phyloP scores from a whole-genome alignment of 1,140 invertebrate genomes.

The Bathynomus jamesi region DNA sequence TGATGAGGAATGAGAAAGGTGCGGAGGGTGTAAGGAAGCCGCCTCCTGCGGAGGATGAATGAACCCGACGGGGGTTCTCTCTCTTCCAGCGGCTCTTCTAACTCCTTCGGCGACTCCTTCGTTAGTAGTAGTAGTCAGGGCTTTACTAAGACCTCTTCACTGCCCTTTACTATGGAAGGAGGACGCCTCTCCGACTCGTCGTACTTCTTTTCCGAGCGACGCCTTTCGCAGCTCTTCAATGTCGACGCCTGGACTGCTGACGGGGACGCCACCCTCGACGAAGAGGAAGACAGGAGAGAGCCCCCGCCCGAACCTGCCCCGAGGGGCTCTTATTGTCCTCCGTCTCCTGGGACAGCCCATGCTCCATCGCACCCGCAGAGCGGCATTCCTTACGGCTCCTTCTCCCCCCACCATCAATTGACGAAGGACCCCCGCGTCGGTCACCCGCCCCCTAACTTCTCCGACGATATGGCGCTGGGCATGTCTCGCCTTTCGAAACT shows the following conservation, averaged over 20 bases:
- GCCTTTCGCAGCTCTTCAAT: slow-evolving; percentile 70
- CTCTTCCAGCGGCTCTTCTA: too few species aligned
- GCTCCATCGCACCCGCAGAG: slow-evolving; percentile 5
- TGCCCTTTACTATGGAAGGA: background rate
- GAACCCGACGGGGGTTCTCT: too few species aligned
- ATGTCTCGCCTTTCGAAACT: slow-evolving; percentile 32
- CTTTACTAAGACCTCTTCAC: too few species aligned
- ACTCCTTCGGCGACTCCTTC: too few species aligned
- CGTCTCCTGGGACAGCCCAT: slow-evolving; percentile 46
- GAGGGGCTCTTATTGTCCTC: slow-evolving; percentile 38
- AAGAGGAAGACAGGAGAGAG: slow-evolving; percentile 27
- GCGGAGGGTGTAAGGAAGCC: too few species aligned
- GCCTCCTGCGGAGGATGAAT: too few species aligned
- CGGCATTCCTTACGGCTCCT: slow-evolving; percentile 12
- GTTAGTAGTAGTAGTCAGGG: too few species aligned
- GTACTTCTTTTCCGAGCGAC: slow-evolving; percentile 39
- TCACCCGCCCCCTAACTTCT: slow-evolving; percentile 27
- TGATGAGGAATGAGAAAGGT: too few species aligned
- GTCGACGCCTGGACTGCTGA: slow-evolving; percentile 46
- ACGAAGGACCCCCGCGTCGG: slow-evolving; percentile 7
- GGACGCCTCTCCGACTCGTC: background rate
- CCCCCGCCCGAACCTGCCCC: slow-evolving; percentile 41
- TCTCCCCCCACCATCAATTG: slow-evolving; percentile 23
- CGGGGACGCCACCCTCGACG: slow-evolving; percentile 29
- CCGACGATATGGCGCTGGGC: slow-evolving; percentile 26